Percentiles rank a stretch among this genome's conserved stretches.
Evolutionary conservation across 64 coral and sea anemone genomes (phyloP).

Genomic region (Exaiptasia diaphana): DNA sequence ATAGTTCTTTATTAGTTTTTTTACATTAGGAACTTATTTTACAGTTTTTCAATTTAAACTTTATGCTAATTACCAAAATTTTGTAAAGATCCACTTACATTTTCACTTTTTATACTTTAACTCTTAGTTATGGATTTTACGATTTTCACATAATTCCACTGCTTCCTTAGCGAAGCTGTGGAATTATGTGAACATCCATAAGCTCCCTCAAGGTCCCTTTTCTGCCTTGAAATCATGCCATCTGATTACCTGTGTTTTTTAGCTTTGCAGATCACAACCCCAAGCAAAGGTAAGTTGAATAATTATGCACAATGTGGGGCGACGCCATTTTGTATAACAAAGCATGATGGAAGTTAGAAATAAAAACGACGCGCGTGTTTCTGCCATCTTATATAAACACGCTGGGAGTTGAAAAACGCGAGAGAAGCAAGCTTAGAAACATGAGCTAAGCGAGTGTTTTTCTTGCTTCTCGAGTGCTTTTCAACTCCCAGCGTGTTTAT

Average conservation of each 20-base stretch:
- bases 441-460: neutral
- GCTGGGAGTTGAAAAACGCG: neutral
- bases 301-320: too few species aligned
- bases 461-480: neutral
- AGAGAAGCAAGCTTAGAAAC: neutral
- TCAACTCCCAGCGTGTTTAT: neutral
- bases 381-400: neutral
- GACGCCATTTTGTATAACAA: neutral
- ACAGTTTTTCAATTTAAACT: too few species aligned
- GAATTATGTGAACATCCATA: too few species aligned
- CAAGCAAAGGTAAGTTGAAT: slow-evolving; percentile 60
- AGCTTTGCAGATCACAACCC: slow-evolving; percentile 75
- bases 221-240: neutral
- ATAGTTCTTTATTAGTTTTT: too few species aligned
- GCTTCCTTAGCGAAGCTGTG: too few species aligned
- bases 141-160: neutral
- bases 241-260: neutral
- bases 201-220: neutral
- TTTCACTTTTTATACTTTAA: too few species aligned
- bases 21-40: too few species aligned
- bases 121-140: too few species aligned
- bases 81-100: too few species aligned
- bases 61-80: too few species aligned
- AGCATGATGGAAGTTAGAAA: neutral
- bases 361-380: neutral